Evolutionary conservation across 2,888 invertebrate species (phyloP), one percentile per base, ranked within the genome.

Genomic region (Spodoptera picta): DNA sequence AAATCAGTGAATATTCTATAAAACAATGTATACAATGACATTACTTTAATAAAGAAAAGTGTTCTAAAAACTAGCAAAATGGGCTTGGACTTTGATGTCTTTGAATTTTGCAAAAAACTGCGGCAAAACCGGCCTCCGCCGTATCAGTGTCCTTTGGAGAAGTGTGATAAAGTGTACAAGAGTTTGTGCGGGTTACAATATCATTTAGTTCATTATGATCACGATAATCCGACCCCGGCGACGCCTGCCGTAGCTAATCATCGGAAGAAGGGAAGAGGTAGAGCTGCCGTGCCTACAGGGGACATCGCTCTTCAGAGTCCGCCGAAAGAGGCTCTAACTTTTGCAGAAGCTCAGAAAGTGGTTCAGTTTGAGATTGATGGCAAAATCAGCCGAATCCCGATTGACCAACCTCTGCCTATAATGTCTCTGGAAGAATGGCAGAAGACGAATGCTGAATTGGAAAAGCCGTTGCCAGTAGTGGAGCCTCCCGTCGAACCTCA

Each of bases 311-410:
- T 95, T 4, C 94, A 93, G 74, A 92, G 95, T 65, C 95, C 95
- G 10, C 95, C 95, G 2, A 95, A 96, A 79, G 97, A 97, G 85
- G 96, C 97, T 12, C 92, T 98, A 54, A 97, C 97, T 12, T 98
- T 97, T 85, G 97, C 97, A 41, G 98, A 98, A 85, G 96, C 97
- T 3, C 98, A 98, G 86, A 97, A 97, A 92, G 96, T 97, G 73
- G 97, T 98, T 0, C 98, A 98, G 87, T 97, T 98, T 83, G 98
- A 98, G 84, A 95, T 98, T n/a, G 97, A 98, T 87, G 97, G 97
- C 0, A 96, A 96, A 87, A 96, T 96, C 60, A 96, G 97, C 62
- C 95, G 97, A 69, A 92, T 96, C 63, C 94, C 95, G 0, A 95
- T 95, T 46, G 95, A 96, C 64, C 97, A 97, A 67, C 95, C 96